These are phyloP conservation scores for Phyllopteryx taeniolatus DNA, from an alignment of 2,113 vertebrate genomes.

Conservation along the genomic window DNA sequence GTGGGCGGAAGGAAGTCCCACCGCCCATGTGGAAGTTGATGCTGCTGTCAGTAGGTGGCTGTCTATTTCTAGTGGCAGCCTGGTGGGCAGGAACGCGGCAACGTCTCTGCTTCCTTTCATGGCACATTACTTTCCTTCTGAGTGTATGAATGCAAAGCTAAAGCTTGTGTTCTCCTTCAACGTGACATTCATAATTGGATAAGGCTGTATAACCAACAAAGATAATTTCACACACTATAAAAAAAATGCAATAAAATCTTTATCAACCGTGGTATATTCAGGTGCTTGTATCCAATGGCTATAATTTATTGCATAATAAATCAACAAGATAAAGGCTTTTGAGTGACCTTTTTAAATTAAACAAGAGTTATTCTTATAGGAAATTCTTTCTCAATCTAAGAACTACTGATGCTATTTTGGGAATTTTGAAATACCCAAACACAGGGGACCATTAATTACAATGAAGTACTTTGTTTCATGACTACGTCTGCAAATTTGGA, in stretches of 20 bases:
- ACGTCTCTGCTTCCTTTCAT: constrained; percentile 31
- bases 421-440: no score
- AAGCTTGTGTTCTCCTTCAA: not conserved
- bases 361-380: not conserved
- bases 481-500: no score
- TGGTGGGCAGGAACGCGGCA: constrained; percentile 50
- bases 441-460: no score
- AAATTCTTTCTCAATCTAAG: not conserved
- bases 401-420: not conserved
- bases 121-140: constrained; percentile 26
- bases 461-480: no score
- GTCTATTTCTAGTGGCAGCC: constrained; percentile 70
- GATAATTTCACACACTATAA: not conserved
- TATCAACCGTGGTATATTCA: not conserved
- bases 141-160: constrained; percentile 32
- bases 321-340: not conserved
- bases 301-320: not conserved
- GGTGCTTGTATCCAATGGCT: not conserved
- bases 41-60: constrained; percentile 61
- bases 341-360: not conserved
- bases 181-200: not conserved
- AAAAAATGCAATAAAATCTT: constrained; percentile 8
- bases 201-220: constrained; percentile 10
- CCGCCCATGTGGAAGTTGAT: constrained; percentile 61
- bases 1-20: constrained; percentile 50